These are phyloP conservation scores for Cathartes aura DNA, from an alignment of 2,113 vertebrate species.

Conservation along the genomic window DNA sequence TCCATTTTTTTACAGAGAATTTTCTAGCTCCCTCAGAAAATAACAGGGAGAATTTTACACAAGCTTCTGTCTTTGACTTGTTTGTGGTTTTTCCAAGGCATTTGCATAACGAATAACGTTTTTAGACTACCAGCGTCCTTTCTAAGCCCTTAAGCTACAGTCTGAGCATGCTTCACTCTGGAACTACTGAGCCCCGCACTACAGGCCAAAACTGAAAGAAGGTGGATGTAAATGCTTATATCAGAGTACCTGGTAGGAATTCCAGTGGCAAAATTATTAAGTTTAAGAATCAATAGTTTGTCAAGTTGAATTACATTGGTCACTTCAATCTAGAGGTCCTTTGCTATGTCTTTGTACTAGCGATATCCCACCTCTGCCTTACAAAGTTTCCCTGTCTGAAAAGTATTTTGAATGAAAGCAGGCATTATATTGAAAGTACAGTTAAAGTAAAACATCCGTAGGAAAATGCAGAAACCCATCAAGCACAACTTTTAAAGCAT, in stretches of 20 bases:
- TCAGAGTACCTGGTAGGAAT: neutral
- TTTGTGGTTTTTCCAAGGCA: neutral
- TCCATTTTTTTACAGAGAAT: neutral
- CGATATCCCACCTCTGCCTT: neutral
- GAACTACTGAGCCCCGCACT: neutral
- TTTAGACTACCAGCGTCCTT: neutral
- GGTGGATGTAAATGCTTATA: fast-evolving
- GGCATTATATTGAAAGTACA: neutral
- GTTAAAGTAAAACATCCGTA: neutral
- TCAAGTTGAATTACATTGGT: neutral
- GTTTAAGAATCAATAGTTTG: neutral
- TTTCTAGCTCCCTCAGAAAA: neutral
- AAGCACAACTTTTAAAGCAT: neutral
- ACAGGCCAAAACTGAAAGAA: neutral
- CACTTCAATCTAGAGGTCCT: neutral
- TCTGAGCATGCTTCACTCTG: neutral
- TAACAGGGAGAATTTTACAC: neutral
- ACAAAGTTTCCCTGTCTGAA: neutral
- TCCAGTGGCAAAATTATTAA: neutral
- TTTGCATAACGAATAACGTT: neutral
- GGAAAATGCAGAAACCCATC: neutral
- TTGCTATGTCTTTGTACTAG: neutral
- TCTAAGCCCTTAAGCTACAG: neutral
- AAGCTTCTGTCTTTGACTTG: neutral
- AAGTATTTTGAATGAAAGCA: neutral